These are phyloP conservation scores for Antechinus stuartii DNA, from an alignment of 2,113 vertebrate genomes.

Conservation along the genomic window DNA sequence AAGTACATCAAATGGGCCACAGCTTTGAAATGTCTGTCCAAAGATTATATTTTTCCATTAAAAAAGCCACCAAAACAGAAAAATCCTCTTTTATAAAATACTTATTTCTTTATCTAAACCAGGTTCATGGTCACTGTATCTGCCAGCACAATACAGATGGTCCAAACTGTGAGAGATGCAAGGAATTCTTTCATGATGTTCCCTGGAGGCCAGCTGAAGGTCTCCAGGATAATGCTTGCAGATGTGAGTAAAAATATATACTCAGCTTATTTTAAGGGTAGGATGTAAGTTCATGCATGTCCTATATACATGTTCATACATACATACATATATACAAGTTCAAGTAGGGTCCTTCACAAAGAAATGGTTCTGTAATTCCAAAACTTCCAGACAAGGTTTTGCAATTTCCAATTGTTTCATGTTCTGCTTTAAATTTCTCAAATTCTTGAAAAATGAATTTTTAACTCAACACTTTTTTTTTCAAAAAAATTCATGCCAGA, in stretches of 20 bases:
- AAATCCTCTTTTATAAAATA: not conserved
- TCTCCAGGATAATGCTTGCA: conserved; percentile 84
- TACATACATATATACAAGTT: too few relatives aligned
- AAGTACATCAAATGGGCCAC: not conserved
- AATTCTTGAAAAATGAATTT: not conserved
- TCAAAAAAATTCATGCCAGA: not conserved
- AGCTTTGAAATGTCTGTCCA: not conserved
- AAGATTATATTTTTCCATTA: not conserved
- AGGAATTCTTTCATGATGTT: conserved; percentile 90
- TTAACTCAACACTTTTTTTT: conserved; percentile 8
- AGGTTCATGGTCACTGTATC: conserved; percentile 90
- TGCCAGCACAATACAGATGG: conserved; percentile 92
- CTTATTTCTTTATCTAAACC: not conserved
- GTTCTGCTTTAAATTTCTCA: not conserved
- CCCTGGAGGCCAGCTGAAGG: conserved; percentile 91
- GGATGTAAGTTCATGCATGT: not conserved
- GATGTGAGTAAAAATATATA: conserved; percentile 79
- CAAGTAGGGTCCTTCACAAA: not conserved
- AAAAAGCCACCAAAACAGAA: not conserved
- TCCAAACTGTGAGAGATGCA: conserved; percentile 90
- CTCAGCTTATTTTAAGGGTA: not conserved
- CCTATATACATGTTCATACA: too few relatives aligned
- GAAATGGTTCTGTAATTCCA: not conserved
- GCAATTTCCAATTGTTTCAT: not conserved
- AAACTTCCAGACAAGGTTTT: not conserved